A percentile compares a stretch with the other conserved stretches of the same genome.
Evolutionary conservation across 2,797 vertebrate species (phyloP).

Genomic region (Hippoglossus hippoglossus): DNA sequence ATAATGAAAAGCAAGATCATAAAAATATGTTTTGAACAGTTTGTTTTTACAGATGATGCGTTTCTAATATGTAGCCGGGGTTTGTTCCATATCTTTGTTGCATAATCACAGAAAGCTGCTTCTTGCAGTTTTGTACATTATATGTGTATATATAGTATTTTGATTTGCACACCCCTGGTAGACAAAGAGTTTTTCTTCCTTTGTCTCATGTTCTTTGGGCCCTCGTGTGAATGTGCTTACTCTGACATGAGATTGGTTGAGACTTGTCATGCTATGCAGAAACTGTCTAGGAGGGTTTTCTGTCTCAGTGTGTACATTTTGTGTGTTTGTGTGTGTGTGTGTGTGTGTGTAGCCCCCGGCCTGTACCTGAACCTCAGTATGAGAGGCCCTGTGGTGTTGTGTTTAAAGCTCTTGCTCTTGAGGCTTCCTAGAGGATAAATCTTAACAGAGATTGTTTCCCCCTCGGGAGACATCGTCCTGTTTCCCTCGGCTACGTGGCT

Average conservation of each 20-base stretch:
- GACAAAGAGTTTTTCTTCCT: neutral
- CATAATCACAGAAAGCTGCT: no score
- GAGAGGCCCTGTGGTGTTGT: constrained; percentile 3
- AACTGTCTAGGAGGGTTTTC: no score
- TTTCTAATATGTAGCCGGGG: no score
- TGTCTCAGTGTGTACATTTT: neutral
- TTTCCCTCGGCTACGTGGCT: constrained; percentile 46
- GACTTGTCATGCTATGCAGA: constrained; percentile 23
- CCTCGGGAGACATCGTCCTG: constrained; percentile 17
- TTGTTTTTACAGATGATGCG: no score
- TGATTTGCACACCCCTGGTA: neutral
- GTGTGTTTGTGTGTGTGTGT: constrained; percentile 1
- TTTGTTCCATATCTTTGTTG: no score
- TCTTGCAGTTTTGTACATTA: no score
- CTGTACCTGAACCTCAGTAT: constrained; percentile 5
- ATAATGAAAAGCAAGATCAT: no score
- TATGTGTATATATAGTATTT: neutral
- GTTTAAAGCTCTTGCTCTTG: neutral
- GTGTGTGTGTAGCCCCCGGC: neutral
- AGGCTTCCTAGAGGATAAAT: constrained; percentile 22
- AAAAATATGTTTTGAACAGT: no score
- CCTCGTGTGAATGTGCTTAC: neutral
- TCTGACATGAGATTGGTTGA: neutral
- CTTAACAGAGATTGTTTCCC: neutral
- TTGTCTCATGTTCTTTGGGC: neutral